Conservation (phyloP, 2,888 invertebrate genomes). For the Pammene fasciana region DNA sequence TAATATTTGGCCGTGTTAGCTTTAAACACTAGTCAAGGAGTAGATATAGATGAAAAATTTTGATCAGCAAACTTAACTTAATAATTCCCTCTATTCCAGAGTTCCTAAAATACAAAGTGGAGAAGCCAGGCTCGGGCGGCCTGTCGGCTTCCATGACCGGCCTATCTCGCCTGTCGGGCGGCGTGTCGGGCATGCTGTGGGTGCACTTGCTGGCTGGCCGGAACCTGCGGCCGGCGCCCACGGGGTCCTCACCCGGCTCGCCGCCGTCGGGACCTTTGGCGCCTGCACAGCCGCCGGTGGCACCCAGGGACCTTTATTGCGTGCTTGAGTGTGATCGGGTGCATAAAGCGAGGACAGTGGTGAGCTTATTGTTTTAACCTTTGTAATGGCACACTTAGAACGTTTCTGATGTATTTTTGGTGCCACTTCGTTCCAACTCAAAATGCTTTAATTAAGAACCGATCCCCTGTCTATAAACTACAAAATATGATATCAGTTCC, state of each 20-base stretch:
- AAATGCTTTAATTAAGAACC: no score
- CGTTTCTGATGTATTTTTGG: no score
- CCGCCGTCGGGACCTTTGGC: conserved; percentile 86
- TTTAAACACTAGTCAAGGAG: no score
- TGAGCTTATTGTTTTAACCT: conserved; percentile 61
- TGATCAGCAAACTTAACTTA: no score
- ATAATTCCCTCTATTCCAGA: conserved; percentile 77
- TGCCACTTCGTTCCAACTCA: no score
- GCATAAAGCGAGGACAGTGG: conserved; percentile 98
- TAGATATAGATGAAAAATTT: no score
- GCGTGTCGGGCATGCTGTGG: conserved; percentile 94
- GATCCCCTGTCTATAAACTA: no score
- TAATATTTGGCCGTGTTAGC: no score
- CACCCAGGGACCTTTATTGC: conserved; percentile 95
- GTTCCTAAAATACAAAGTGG: conserved; percentile 95
- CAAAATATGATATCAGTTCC: no score
- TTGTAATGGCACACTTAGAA: no score
- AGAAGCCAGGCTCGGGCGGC: conserved; percentile 85
- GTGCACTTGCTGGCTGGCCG: conserved; percentile 94
- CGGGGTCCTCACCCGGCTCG: conserved; percentile 87
- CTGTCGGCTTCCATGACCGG: conserved; percentile 84
- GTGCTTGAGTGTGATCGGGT: conserved; percentile 98
- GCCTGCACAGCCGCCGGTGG: conserved; percentile 71
- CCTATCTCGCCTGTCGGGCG: conserved; percentile 74
- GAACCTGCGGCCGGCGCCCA: conserved; percentile 89